Evolutionary conservation across 2,797 vertebrate genomes (phyloP).

Genomic region (Fratercula arctica): DNA sequence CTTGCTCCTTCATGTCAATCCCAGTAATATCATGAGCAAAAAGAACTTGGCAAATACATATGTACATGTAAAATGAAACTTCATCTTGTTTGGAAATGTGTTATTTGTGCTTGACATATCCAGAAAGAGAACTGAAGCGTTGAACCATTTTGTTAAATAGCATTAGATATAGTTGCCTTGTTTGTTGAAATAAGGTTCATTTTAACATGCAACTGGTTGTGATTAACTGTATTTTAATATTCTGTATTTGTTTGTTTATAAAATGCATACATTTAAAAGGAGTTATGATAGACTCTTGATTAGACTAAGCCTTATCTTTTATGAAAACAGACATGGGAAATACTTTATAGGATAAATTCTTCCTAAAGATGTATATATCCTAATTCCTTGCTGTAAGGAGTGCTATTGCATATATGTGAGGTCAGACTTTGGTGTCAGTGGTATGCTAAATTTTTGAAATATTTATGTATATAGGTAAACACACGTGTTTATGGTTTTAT

Average conservation of each 20-base stretch:
- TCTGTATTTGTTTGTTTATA: neutral
- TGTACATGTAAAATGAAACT: neutral
- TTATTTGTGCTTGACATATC: neutral
- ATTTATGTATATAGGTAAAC: neutral
- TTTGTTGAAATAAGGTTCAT: neutral
- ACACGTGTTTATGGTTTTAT: too few relatives aligned
- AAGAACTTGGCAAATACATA: neutral
- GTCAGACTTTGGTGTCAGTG: neutral
- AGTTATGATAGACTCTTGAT: neutral
- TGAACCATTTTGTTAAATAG: neutral
- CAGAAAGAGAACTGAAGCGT: neutral
- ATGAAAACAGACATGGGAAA: neutral
- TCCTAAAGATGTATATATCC: neutral
- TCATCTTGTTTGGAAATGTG: neutral
- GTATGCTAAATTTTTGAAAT: neutral
- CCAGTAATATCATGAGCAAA: neutral
- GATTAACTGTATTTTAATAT: neutral
- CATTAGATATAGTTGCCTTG: neutral
- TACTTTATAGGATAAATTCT: neutral
- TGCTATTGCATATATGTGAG: neutral
- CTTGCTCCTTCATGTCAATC: neutral
- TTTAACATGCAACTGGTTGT: neutral
- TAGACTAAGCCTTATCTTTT: neutral
- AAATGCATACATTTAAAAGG: neutral
- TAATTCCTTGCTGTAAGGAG: neutral